phyloP scores from a whole-genome alignment of 1,140 invertebrate species.

The Sarcophaga bullata region DNA sequence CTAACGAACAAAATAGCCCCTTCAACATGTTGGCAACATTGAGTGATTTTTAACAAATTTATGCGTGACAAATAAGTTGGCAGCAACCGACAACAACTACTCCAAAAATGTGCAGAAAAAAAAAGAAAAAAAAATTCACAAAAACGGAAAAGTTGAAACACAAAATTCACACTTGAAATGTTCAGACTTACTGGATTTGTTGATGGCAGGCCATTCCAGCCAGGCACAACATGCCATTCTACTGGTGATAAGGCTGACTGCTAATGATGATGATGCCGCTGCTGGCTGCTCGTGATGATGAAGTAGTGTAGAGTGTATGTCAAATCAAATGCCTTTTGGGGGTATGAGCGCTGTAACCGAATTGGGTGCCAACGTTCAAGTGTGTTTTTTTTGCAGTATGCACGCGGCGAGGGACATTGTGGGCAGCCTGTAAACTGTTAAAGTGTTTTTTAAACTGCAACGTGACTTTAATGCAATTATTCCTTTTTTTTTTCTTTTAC shows the following conservation, averaged over 20 bases:
- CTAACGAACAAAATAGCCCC: background rate
- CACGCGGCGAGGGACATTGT: conserved; percentile 11
- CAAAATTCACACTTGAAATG: conserved; percentile 33
- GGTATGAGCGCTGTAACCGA: background rate
- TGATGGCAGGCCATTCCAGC: conserved; percentile 12
- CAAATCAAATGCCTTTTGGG: background rate
- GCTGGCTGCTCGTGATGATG: background rate
- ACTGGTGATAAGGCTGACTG: background rate
- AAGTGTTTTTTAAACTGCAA: conserved; percentile 35
- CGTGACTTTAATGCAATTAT: conserved; percentile 37
- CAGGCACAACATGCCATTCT: background rate
- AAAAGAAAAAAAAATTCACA: background rate
- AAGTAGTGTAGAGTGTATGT: background rate
- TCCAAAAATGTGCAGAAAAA: background rate
- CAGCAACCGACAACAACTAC: conserved; percentile 16
- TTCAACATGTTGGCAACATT: conserved; percentile 31
- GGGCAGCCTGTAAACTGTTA: conserved; percentile 22
- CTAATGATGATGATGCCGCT: background rate
- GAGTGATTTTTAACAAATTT: conserved; percentile 38
- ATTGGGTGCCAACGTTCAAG: background rate
- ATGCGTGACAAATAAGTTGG: conserved; percentile 40
- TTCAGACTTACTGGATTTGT: conserved; percentile 25
- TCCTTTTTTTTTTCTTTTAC: background rate
- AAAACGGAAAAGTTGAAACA: background rate
- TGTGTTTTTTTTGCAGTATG: background rate